A percentile compares a stretch with the other conserved stretches of the same genome.
These are phyloP conservation scores for Halyomorpha halys DNA, from an alignment of 1,140 invertebrate genomes.

Conservation along the genomic window DNA sequence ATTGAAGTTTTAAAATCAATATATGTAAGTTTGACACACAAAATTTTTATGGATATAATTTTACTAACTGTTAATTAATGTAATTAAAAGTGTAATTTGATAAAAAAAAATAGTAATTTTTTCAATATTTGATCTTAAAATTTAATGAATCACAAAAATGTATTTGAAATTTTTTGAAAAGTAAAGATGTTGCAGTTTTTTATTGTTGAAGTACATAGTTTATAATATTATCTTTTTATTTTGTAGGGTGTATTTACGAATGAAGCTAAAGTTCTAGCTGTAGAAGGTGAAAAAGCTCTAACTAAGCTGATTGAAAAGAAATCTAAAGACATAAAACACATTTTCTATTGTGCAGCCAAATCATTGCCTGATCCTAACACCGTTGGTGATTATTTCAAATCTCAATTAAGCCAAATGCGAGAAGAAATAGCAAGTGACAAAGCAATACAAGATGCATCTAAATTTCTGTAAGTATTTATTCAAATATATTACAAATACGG, in stretches of 20 bases:
- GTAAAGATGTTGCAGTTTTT: no score
- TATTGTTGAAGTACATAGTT: no score
- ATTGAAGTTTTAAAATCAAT: constrained; percentile 50
- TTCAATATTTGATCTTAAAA: no score
- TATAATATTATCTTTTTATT: background rate
- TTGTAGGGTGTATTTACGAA: background rate
- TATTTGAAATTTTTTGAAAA: no score
- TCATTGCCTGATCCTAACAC: background rate
- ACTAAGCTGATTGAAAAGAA: background rate
- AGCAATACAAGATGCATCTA: constrained; percentile 50
- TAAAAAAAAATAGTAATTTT: no score
- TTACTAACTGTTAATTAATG: background rate
- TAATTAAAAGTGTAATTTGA: no score
- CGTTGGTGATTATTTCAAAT: background rate
- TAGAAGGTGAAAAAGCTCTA: background rate
- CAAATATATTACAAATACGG: no score
- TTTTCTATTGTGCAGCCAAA: background rate
- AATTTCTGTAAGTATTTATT: constrained; percentile 44
- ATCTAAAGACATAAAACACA: background rate
- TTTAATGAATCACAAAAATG: no score
- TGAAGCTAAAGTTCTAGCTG: background rate
- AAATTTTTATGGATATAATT: background rate
- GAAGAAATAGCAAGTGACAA: constrained; percentile 55
- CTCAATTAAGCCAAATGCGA: constrained; percentile 47
- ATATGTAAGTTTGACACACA: constrained; percentile 37